These are phyloP conservation scores for Megaleporinus macrocephalus DNA, from an alignment of 2,113 vertebrate species.

Conservation along the genomic window DNA sequence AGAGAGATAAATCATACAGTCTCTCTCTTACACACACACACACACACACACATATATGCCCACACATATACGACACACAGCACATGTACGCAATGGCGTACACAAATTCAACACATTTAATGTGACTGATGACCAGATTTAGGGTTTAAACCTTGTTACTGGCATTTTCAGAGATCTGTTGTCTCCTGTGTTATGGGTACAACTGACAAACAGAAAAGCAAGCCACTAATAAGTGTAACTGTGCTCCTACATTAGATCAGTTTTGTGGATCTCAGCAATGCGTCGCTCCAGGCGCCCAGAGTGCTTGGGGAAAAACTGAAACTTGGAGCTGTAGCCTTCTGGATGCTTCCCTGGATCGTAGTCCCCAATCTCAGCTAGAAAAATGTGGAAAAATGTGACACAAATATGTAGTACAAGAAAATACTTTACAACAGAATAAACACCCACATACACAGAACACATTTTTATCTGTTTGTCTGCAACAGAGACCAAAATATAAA, in stretches of 20 bases:
- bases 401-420: not conserved
- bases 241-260: slow-evolving; percentile 87
- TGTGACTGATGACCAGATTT: no score
- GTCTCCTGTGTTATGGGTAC: no score
- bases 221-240: not conserved
- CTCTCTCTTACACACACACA: not conserved
- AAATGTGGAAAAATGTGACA: not conserved
- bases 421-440: not conserved
- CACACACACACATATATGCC: not conserved
- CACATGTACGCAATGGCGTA: not conserved
- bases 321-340: slow-evolving; percentile 98
- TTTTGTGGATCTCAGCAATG: slow-evolving; percentile 94
- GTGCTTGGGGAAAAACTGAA: slow-evolving; percentile 98
- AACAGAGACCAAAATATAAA: no score
- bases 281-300: slow-evolving; percentile 95
- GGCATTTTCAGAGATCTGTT: no score
- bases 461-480: not conserved
- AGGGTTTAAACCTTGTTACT: no score
- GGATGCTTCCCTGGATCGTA: slow-evolving; percentile 96
- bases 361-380: slow-evolving; percentile 93
- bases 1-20: slow-evolving; percentile 11
- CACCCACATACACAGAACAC: no score
- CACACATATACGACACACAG: not conserved
- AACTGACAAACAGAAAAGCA: no score
- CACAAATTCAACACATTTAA: not conserved